Evolutionary conservation across 2,888 invertebrate genomes (phyloP), one percentile per base, ranked within the genome.

Genomic region (Eilema sororculum): DNA sequence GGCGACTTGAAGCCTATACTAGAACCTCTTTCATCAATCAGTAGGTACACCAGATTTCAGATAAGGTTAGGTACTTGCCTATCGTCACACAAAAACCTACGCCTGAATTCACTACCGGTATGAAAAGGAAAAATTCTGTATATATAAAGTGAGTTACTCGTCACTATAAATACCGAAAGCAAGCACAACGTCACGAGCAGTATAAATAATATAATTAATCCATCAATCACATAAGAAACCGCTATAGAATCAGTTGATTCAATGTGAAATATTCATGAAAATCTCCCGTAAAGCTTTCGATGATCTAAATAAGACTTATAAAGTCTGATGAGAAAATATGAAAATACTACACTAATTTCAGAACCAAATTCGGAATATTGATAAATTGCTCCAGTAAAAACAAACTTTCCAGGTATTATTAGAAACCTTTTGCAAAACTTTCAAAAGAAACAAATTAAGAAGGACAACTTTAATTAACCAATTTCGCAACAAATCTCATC

Each of bases 401-500:
- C 22, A 30, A 30, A 33, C 22, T 33, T 57, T 30, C 22, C 65
- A 33, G 65, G 22, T 67, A 52, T 46, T 41, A 46, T 59, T 22
- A 52, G 12, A 61, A 58, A 66, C 20, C 37, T 16, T 66, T 41
- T 37, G 37, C 25, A 58, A 67, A 71, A 75, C 67, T 78, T 74
- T 52, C 62, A 58, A 72, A 61, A 71, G 61, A 73, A 71, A 71
- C 76, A 76, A 75, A 75, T 71, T 37, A 59, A 41, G 41, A 67
- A 46, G 24, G 64, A 65, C 52, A 76, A 78, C 68, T 75, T 75
- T 73, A 77, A 80, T 77, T 70, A 82, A 71, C 70, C 75, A 80
- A 76, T 80, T 77, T 59, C 58, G 62, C 37, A 74, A 74, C 77
- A 78, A 82, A 82, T 78, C 77, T 75, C 74, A 80, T 80, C 77